phyloP scores from a whole-genome alignment of 1,140 invertebrate genomes.

The Anadara kagoshimensis region DNA sequence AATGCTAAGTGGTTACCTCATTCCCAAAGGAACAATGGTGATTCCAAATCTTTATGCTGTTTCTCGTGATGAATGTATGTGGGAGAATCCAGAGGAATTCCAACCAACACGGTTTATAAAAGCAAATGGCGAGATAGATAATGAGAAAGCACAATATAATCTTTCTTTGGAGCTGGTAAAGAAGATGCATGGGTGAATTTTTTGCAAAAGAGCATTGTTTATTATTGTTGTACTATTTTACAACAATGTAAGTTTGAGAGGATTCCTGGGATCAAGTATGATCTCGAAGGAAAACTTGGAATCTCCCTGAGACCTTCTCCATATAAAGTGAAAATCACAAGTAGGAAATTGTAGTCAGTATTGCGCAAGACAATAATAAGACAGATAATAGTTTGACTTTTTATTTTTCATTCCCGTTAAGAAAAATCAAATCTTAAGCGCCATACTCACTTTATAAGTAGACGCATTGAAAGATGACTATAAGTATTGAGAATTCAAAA shows the following conservation, averaged over 20 bases:
- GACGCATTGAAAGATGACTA: too few relatives aligned
- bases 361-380: too few relatives aligned
- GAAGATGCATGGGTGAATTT: constrained; percentile 10
- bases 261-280: background rate
- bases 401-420: too few relatives aligned
- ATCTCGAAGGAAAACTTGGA: too few relatives aligned
- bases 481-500: too few relatives aligned
- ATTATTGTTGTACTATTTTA: constrained; percentile 1
- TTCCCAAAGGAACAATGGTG: constrained; percentile 66
- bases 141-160: constrained; percentile 74
- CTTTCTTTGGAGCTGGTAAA: constrained; percentile 3
- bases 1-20: constrained; percentile 58
- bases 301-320: too few relatives aligned
- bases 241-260: constrained; percentile 13
- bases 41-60: constrained; percentile 64
- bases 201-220: constrained; percentile 6
- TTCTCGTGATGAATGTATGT: constrained; percentile 74
- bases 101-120: constrained; percentile 84
- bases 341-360: too few relatives aligned
- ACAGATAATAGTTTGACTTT: too few relatives aligned
- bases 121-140: constrained; percentile 79
- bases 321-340: too few relatives aligned
- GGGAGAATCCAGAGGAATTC: constrained; percentile 82
- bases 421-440: too few relatives aligned
- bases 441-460: too few relatives aligned